A percentile compares a stretch with the other conserved stretches of the same genome.
These are phyloP conservation scores for Trochalopteron elliotii DNA, from an alignment of 2,113 vertebrate genomes.

Conservation along the genomic window DNA sequence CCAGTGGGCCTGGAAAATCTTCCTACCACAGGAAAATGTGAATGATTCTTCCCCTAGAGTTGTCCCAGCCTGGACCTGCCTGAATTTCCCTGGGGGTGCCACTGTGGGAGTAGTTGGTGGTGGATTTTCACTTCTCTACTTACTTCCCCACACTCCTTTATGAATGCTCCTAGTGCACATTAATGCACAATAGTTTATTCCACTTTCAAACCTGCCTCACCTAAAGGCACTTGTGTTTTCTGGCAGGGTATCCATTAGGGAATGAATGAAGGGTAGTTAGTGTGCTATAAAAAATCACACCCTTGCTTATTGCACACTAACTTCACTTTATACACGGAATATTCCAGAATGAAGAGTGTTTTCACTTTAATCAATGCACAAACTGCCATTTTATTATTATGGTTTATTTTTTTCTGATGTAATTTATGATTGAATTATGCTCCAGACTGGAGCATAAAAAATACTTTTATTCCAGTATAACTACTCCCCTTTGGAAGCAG, in stretches of 20 bases:
- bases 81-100: background rate
- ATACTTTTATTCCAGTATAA: constrained; percentile 69
- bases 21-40: background rate
- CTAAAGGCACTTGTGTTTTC: constrained; percentile 55
- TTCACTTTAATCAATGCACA: constrained; percentile 73
- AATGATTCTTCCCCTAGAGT: background rate
- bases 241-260: constrained; percentile 56
- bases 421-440: constrained; percentile 75
- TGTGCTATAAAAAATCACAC: constrained; percentile 60
- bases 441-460: constrained; percentile 67
- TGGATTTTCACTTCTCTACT: background rate
- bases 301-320: constrained; percentile 64
- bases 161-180: background rate
- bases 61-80: background rate
- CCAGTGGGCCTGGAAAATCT: background rate
- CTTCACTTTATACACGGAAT: constrained; percentile 57
- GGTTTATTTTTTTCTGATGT: constrained; percentile 68
- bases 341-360: constrained; percentile 69
- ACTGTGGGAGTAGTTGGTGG: background rate
- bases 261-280: constrained; percentile 54
- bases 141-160: background rate
- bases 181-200: constrained; percentile 40
- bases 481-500: constrained; percentile 69
- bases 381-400: constrained; percentile 74
- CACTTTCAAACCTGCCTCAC: constrained; percentile 43